Evolutionary conservation across 2,113 vertebrate species (phyloP).

Genomic region (Gila orcuttii): DNA sequence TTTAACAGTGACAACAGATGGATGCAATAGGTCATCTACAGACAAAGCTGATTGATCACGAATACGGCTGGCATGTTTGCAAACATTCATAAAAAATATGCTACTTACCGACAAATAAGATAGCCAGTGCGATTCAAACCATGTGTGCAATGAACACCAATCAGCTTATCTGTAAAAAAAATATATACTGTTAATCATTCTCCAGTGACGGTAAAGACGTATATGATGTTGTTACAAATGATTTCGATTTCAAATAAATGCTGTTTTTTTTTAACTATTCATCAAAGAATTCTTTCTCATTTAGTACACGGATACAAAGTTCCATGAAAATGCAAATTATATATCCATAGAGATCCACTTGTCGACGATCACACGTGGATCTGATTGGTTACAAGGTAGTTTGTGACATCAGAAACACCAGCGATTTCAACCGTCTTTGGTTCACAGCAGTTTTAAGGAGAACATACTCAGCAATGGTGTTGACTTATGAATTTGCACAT

Average conservation of each 20-base stretch:
- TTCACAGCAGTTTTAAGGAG: too few species aligned
- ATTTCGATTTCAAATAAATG: neutral
- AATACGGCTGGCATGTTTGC: neutral
- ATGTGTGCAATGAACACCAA: conserved; percentile 94
- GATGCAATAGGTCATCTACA: neutral
- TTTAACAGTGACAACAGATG: neutral
- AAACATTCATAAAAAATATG: neutral
- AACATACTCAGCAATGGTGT: too few species aligned
- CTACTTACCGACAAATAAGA: conserved; percentile 86
- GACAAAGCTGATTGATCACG: neutral
- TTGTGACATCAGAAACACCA: too few species aligned
- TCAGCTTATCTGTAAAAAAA: conserved; percentile 82
- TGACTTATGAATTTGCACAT: too few species aligned
- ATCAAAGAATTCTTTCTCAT: neutral
- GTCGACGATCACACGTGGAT: too few species aligned
- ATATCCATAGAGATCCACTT: too few species aligned
- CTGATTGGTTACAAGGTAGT: too few species aligned
- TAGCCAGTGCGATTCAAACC: conserved; percentile 94
- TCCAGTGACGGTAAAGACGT: neutral
- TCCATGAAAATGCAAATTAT: too few species aligned
- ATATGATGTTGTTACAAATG: neutral
- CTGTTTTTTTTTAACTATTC: neutral
- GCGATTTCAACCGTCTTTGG: too few species aligned
- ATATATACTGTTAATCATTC: neutral
- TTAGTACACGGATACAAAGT: too few species aligned